Evolutionary conservation across 2,797 vertebrate genomes (phyloP), one percentile per base, ranked within the genome.

Genomic region (Gobio occitaniae): DNA sequence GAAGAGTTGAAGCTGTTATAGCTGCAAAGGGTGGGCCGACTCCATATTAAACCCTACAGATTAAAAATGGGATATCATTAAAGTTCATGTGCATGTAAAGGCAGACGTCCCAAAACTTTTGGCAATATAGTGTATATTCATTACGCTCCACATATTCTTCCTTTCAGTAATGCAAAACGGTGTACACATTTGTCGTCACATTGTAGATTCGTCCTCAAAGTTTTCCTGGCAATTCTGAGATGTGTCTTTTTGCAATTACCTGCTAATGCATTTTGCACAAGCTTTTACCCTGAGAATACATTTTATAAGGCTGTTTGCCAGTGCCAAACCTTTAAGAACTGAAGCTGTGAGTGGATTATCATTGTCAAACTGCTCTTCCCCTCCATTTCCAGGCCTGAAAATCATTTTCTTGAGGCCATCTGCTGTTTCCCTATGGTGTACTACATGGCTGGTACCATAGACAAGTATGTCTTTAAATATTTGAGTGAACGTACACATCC

Each of bases 401-500:
- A 96, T 93, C 96, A 97, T 93, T 97, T 97, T 95, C 95, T 97
- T 93, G 96, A 97, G 94, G 96, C 96, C 94, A 97, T 97, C 93
- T 97, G 96, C 95, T 97, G 96, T 95, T 97, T 97, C 94, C 96
- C 96, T 90, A 97, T 97, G 96, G 96, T 97, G 93, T 96, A 97
- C 96, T 97, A 96, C 94, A 96, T 96, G 95, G 96, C 96, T 92
- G 96, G 96, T 93, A 97, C 96, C 93, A 97, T 97, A 88, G 96
- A 97, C 96, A 97, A 97, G 96, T 97, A 96, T 90, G 96, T 96
- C 32, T 80, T 80, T 36, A 21, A 87, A 97, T 96, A 90, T 93
- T n/a, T 83, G 32, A 66, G 3, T 61, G 10, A 25, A 48, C 19
- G 4, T 29, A 32, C 38, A 25, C 48, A 36, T 16, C 3, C 17